Base-by-base conservation (phyloP, 2,113 vertebrate species). In the Phyllostomus hastatus region DNA sequence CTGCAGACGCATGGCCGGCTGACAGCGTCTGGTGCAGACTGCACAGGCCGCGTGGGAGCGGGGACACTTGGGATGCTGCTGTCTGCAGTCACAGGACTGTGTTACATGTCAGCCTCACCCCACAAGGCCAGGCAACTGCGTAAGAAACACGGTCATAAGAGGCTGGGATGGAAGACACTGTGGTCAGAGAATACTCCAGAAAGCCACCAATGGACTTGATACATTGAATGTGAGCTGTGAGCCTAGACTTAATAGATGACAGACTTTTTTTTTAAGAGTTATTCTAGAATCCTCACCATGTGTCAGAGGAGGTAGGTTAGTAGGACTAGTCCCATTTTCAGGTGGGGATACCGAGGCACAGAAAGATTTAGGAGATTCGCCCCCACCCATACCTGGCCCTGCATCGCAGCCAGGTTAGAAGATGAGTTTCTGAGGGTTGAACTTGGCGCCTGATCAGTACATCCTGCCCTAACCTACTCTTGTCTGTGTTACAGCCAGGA, bases 341-440 rank as follows among this genome's bases (percentile, higher is more conserved):
- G 70, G 72, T 0, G 22, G 95, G 91, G 93, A 93, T 48, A 73
- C 20, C 10, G 97, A 97, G 96, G 96, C 96, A 97, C 80, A 67
- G 75, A 87, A 93, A 61, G 75, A 86, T 41, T 67, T 52, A 76
- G 66, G 89, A 85, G 66, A 41, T 87, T 78, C 50, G 43, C n/a
- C 43, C 79, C 73, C 48, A 93, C 41, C n/a, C 15, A 2, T 17
- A 59, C 24, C 48, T 66, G n/a, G 78, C 4, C 52, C 90, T 86
- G 0, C 16, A n/a, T 82, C 67, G 20, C 57, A 75, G 31, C 41
- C 76, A 59, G 64, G 15, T 33, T 41, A 26, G 35, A 81, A 69
- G 10, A 12, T 7, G 14, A 38, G n/a, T 20, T 7, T 75, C 72
- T 19, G 66, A 85, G 41, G 76, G 22, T 61, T 88, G 52, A 50